Evolutionary conservation across 2,888 invertebrate species (phyloP).

Genomic region (Aspidiotus rigidus): DNA sequence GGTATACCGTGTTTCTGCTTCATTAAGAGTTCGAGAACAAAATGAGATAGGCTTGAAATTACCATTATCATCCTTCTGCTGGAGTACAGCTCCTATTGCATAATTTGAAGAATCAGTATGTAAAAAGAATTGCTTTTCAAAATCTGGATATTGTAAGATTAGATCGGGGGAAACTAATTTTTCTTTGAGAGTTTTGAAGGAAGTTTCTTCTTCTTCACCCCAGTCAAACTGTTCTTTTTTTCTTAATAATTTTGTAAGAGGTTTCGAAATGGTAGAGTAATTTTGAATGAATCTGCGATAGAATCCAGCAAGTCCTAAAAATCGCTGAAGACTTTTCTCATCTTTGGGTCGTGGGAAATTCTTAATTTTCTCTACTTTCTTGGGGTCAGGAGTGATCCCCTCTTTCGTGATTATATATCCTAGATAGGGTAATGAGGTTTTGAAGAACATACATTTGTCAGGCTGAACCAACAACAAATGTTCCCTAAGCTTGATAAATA

Average conservation of each 20-base stretch:
- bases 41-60: conserved; percentile 41
- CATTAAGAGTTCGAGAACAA: conserved; percentile 39
- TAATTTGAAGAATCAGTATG: conserved; percentile 39
- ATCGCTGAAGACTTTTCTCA: conserved; percentile 36
- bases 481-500: conserved; percentile 25
- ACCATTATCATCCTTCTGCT: conserved; percentile 37
- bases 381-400: conserved; percentile 35
- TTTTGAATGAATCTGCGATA: conserved; percentile 30
- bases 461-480: conserved; percentile 27
- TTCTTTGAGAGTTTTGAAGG: not conserved
- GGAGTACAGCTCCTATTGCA: conserved; percentile 40
- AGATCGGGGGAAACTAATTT: conserved; percentile 14
- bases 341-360: conserved; percentile 34
- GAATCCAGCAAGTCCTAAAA: conserved; percentile 40
- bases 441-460: conserved; percentile 17
- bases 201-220: not conserved
- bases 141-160: conserved; percentile 35
- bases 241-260: not conserved
- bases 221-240: not conserved
- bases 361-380: conserved; percentile 23
- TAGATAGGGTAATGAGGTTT: conserved; percentile 25
- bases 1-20: conserved; percentile 39
- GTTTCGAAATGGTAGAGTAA: conserved; percentile 33
- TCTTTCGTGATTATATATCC: conserved; percentile 35
- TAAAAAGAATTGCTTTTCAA: conserved; percentile 27